Conservation (phyloP, 1,140 invertebrate species). For the Metaphire vulgaris region DNA sequence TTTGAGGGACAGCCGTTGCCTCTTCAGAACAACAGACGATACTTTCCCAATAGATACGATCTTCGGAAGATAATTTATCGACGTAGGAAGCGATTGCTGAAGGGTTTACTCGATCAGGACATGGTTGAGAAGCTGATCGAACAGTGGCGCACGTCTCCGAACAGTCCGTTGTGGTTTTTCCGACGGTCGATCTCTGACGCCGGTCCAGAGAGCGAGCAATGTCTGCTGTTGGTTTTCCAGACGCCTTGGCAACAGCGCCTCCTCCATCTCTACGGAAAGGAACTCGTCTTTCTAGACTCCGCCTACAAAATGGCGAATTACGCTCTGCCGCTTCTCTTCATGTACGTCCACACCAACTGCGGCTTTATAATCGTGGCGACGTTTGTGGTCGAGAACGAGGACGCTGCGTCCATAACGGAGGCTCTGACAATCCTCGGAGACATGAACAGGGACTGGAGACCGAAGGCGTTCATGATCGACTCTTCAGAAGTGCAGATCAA, state of each 20-base stretch:
- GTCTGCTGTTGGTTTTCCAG: conserved; percentile 32
- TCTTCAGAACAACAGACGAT: background rate
- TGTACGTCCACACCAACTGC: conserved; percentile 34
- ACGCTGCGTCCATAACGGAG: conserved; percentile 24
- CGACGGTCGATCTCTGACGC: background rate
- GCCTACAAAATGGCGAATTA: conserved; percentile 34
- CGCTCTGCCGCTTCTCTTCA: conserved; percentile 34
- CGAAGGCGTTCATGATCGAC: conserved; percentile 28
- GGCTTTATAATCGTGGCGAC: conserved; percentile 26
- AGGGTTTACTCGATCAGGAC: background rate
- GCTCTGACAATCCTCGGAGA: conserved; percentile 29
- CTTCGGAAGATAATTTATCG: background rate
- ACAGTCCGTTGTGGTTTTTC: background rate
- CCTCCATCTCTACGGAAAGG: conserved; percentile 29
- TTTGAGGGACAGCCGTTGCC: background rate
- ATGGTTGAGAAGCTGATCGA: background rate
- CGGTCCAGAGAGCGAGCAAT: background rate
- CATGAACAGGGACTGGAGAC: conserved; percentile 32
- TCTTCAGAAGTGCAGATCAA: conserved; percentile 15
- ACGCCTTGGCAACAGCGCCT: conserved; percentile 26
- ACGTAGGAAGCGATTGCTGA: background rate
- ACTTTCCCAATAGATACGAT: background rate
- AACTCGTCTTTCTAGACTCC: conserved; percentile 32
- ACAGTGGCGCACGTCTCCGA: background rate
- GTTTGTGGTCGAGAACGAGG: conserved; percentile 32